A percentile compares a stretch with the other conserved stretches of the same genome.
Conservation (phyloP, 2,888 invertebrate species). For the Apamea epomidion region DNA sequence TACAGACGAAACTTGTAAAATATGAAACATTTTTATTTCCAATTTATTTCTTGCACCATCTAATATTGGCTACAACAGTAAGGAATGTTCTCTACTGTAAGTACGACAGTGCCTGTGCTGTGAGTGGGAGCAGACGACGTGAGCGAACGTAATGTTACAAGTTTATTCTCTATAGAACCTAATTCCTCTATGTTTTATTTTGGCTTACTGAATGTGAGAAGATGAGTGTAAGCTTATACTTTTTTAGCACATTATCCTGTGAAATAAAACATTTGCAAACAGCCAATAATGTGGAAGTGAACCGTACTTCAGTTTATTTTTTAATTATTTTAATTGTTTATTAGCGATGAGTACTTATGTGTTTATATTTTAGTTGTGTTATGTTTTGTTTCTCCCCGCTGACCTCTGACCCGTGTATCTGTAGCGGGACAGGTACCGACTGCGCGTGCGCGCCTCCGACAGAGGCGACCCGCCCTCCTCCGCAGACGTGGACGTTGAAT, state of each 20-base stretch:
- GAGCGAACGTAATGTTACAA: conserved; percentile 79
- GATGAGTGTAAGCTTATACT: conserved; percentile 79
- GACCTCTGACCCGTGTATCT: conserved; percentile 94
- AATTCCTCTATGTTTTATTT: conserved; percentile 85
- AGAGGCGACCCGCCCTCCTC: conserved; percentile 97
- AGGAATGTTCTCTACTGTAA: conserved; percentile 93
- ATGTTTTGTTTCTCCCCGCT: conserved; percentile 92
- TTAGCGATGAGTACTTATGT: conserved; percentile 88
- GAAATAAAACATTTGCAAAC: conserved; percentile 73
- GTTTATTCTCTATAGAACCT: conserved; percentile 73
- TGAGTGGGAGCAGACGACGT: conserved; percentile 81
- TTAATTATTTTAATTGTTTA: conserved; percentile 86
- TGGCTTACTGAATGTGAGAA: conserved; percentile 86
- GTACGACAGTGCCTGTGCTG: conserved; percentile 82
- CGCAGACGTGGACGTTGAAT: conserved; percentile 99
- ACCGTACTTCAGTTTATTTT: conserved; percentile 81
- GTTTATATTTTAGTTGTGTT: conserved; percentile 90
- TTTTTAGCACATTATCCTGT: conserved; percentile 70
- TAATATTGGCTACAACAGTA: conserved; percentile 91
- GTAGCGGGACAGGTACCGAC: conserved; percentile 99
- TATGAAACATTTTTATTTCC: conserved; percentile 91
- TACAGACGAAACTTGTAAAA: conserved; percentile 89
- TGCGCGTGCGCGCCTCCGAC: conserved; percentile 99
- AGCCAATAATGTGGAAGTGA: conserved; percentile 81
- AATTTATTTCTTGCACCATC: conserved; percentile 93